Evolutionary conservation across 2,888 invertebrate species (phyloP).

Genomic region (Aphrophora alni): DNA sequence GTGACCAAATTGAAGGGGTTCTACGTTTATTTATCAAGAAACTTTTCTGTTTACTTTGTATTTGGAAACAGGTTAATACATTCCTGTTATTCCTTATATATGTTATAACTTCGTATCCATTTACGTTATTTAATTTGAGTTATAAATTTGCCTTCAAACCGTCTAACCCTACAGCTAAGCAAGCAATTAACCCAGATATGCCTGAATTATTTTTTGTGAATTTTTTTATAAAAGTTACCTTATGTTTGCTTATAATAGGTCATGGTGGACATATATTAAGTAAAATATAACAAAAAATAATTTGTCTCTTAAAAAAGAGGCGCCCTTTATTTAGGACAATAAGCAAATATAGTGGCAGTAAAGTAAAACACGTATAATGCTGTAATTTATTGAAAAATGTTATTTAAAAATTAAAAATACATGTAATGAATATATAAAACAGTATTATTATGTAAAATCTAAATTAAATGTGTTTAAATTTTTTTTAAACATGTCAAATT

Average conservation of each 20-base stretch:
- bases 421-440: background rate
- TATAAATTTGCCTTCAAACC: too few species aligned
- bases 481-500: background rate
- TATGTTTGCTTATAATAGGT: background rate
- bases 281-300: background rate
- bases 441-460: background rate
- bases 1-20: too few species aligned
- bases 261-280: background rate
- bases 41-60: too few species aligned
- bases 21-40: too few species aligned
- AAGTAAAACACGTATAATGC: too few species aligned
- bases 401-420: background rate
- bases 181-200: background rate
- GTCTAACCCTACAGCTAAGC: too few species aligned
- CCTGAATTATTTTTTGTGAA: background rate
- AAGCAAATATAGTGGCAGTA: background rate
- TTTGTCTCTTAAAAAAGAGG: background rate
- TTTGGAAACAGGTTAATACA: too few species aligned
- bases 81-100: too few species aligned
- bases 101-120: too few species aligned
- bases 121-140: too few species aligned
- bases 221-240: background rate
- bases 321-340: background rate
- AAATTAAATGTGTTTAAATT: background rate
- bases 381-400: background rate